phyloP scores from a whole-genome alignment of 2,888 invertebrate species.

The Ormia ochracea region DNA sequence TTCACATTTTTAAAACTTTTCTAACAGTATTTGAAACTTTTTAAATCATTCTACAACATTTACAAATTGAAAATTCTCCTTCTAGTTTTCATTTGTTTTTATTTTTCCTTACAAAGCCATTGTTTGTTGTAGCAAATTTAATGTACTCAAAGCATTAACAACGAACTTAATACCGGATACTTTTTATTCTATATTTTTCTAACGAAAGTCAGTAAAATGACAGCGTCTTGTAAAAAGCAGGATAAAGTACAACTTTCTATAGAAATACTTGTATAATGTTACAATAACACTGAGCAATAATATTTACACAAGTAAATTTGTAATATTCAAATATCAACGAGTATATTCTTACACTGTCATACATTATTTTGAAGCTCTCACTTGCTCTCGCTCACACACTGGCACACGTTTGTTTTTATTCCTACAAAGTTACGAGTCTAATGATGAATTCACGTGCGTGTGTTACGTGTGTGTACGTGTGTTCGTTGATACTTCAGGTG shows the following conservation, averaged over 20 bases:
- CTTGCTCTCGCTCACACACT: not conserved
- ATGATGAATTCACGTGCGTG: not conserved
- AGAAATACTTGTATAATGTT: not conserved
- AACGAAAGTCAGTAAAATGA: not conserved
- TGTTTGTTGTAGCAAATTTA: not conserved
- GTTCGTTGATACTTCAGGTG: not conserved
- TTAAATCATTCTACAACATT: too few relatives aligned
- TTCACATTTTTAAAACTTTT: too few relatives aligned
- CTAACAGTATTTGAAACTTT: too few relatives aligned
- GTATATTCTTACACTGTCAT: not conserved
- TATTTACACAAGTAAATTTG: not conserved
- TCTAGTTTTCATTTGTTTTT: too few relatives aligned
- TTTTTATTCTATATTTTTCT: not conserved
- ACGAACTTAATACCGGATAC: not conserved
- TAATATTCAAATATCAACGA: conserved; percentile 11
- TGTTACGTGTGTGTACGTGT: not conserved
- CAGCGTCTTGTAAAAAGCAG: conserved; percentile 6
- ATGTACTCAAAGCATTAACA: not conserved
- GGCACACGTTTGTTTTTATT: not conserved
- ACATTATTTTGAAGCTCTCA: not conserved
- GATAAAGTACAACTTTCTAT: not conserved
- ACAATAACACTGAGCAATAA: conserved; percentile 4
- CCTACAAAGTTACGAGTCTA: not conserved
- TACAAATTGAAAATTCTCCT: too few relatives aligned
- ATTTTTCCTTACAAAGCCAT: not conserved